Percentiles rank a stretch among this genome's conserved stretches.
Evolutionary conservation across 2,888 invertebrate genomes (phyloP).

Genomic region (Falcaria lacertinaria): DNA sequence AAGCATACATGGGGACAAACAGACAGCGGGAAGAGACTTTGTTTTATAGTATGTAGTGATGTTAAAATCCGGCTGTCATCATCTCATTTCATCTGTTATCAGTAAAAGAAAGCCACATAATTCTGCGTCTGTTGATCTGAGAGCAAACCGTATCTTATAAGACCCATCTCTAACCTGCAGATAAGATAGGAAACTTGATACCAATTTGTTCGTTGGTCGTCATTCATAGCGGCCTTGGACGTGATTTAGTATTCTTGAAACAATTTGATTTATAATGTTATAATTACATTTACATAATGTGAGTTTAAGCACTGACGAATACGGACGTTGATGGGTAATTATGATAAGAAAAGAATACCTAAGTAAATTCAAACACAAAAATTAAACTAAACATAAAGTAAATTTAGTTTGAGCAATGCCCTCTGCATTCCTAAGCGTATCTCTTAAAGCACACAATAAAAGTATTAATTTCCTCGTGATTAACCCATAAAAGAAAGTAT

Average conservation of each 20-base stretch:
- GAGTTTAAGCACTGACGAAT: neutral
- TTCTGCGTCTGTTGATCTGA: neutral
- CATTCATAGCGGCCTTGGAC: slow-evolving; percentile 20
- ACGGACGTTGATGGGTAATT: neutral
- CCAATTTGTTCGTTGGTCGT: slow-evolving; percentile 20
- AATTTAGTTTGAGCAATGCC: too few species aligned
- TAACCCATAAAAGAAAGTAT: too few species aligned
- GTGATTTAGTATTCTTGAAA: slow-evolving; percentile 10
- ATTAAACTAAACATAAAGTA: too few species aligned
- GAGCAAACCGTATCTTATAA: neutral
- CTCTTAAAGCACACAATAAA: too few species aligned
- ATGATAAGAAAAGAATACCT: slow-evolving; percentile 4
- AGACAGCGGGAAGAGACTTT: too few species aligned
- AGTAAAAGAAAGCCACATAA: neutral
- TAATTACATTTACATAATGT: neutral
- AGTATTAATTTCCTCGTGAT: too few species aligned
- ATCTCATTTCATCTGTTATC: neutral
- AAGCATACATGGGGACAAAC: too few species aligned
- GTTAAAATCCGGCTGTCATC: neutral
- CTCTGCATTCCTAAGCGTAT: too few species aligned
- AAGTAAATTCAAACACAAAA: too few species aligned
- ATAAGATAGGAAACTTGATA: slow-evolving; percentile 17
- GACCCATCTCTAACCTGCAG: slow-evolving; percentile 3
- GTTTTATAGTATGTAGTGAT: too few species aligned
- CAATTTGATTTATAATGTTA: neutral